These are phyloP conservation scores for Diadegma fenestrale DNA, from an alignment of 2,888 invertebrate species.

Conservation along the genomic window DNA sequence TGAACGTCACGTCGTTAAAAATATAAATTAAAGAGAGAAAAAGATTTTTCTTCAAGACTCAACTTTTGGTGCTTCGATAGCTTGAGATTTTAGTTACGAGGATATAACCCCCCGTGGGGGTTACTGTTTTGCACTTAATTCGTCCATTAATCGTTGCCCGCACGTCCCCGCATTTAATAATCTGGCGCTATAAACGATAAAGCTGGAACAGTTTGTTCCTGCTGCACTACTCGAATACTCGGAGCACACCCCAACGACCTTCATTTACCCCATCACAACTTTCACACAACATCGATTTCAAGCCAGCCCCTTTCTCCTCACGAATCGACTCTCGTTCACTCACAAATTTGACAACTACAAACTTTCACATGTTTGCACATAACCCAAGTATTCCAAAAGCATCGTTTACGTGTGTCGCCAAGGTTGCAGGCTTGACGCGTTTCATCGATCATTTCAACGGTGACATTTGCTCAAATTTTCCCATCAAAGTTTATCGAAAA, in stretches of 20 bases:
- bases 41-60: neutral
- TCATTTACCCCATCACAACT: slow-evolving; percentile 50
- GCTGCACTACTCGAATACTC: slow-evolving; percentile 35
- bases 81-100: slow-evolving; percentile 21
- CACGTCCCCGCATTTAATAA: slow-evolving; percentile 60
- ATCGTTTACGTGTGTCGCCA: neutral
- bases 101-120: slow-evolving; percentile 18
- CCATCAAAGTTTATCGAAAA: neutral
- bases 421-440: neutral
- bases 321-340: neutral
- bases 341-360: slow-evolving; percentile 22
- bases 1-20: neutral
- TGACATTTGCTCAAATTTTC: neutral
- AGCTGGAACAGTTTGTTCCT: slow-evolving; percentile 43
- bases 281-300: slow-evolving; percentile 39
- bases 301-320: slow-evolving; percentile 2
- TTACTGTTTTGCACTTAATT: slow-evolving; percentile 59
- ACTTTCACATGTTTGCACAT: slow-evolving; percentile 16
- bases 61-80: slow-evolving; percentile 12
- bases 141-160: slow-evolving; percentile 55
- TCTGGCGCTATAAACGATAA: slow-evolving; percentile 63
- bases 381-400: neutral
- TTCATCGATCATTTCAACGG: neutral
- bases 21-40: slow-evolving; percentile 15
- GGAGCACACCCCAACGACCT: slow-evolving; percentile 12